A percentile compares a stretch with the other conserved stretches of the same genome.
Evolutionary conservation across 2,797 vertebrate genomes (phyloP).

Genomic region (Crax fasciolata): DNA sequence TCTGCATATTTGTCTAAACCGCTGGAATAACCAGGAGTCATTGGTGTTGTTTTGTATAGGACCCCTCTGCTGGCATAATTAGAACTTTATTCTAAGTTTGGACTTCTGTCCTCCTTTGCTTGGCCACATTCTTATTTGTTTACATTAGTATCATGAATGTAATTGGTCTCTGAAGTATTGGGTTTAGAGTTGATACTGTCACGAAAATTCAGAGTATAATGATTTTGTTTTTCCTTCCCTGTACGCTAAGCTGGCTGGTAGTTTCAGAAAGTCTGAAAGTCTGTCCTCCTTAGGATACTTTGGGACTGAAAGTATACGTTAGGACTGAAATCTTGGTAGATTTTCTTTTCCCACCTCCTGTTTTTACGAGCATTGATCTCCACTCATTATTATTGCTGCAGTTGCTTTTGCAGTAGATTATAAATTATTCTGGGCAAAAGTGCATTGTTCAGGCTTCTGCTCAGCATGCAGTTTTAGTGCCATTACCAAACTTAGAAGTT

Average conservation of each 20-base stretch:
- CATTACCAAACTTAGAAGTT: not conserved
- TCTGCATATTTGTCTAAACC: not conserved
- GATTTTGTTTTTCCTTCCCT: not conserved
- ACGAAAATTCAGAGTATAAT: not conserved
- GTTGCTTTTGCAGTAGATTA: not conserved
- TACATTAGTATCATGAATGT: not conserved
- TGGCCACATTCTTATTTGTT: not conserved
- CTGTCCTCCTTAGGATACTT: not conserved
- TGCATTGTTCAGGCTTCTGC: not conserved
- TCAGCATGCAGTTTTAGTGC: not conserved
- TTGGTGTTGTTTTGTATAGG: not conserved
- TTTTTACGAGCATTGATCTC: not conserved
- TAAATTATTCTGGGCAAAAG: not conserved
- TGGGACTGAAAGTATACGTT: not conserved
- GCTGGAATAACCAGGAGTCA: not conserved
- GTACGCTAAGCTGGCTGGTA: not conserved
- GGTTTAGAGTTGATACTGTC: not conserved
- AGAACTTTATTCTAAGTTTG: not conserved
- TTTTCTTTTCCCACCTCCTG: conserved; percentile 6
- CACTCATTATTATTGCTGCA: not conserved
- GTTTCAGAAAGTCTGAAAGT: not conserved
- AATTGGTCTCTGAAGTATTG: not conserved
- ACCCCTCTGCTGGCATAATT: not conserved
- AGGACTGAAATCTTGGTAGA: not conserved
- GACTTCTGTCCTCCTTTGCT: not conserved